Conservation (phyloP, 2,113 vertebrate genomes). For the Neogale vison region DNA sequence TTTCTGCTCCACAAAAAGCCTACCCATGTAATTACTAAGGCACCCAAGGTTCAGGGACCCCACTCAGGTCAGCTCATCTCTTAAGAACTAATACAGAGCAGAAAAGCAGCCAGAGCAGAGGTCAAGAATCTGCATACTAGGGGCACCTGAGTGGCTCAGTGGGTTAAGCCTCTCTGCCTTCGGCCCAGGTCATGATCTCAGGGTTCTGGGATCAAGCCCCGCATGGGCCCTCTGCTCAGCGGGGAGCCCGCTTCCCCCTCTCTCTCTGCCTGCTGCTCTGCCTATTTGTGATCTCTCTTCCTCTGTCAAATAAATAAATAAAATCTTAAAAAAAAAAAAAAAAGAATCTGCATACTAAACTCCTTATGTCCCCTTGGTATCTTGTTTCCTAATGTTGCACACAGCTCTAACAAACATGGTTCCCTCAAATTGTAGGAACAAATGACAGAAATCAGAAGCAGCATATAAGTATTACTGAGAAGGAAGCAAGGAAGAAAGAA, state of each 20-base stretch:
- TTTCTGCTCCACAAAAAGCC: background rate
- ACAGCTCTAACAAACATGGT: background rate
- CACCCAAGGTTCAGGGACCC: background rate
- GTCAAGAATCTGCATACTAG: background rate
- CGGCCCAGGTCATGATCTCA: no score
- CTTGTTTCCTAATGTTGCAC: background rate
- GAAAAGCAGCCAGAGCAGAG: background rate
- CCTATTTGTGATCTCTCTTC: no score
- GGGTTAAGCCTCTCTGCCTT: no score
- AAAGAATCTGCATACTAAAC: background rate
- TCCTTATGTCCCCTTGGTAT: background rate
- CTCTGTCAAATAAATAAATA: no score
- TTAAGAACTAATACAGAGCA: background rate
- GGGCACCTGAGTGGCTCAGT: no score
- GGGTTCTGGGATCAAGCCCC: no score
- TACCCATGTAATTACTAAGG: background rate
- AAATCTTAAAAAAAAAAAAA: no score
- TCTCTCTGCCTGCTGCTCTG: no score
- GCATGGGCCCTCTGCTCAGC: no score
- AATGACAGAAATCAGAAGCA: background rate
- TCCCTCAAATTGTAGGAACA: conserved; percentile 21
- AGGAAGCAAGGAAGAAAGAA: background rate
- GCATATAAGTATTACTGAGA: background rate
- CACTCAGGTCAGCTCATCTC: background rate
- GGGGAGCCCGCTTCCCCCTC: no score